Evolutionary conservation across 2,797 vertebrate species (phyloP).

Genomic region (Allobates femoralis): DNA sequence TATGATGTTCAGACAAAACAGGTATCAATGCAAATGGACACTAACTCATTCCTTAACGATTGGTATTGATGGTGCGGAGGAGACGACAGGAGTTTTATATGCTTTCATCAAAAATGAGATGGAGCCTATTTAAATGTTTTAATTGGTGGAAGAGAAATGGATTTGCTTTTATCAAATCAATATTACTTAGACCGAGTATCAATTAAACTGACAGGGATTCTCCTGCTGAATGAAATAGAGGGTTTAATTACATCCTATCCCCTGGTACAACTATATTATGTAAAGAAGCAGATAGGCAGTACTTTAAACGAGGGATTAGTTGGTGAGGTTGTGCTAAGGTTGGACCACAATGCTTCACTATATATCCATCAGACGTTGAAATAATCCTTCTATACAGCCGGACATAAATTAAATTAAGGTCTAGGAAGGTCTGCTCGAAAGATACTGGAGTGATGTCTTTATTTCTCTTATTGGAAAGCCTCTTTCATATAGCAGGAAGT

Average conservation of each 20-base stretch:
- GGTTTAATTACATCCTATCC: slow-evolving; percentile 77
- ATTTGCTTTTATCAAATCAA: slow-evolving; percentile 82
- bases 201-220: slow-evolving; percentile 76
- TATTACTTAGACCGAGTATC: slow-evolving; percentile 77
- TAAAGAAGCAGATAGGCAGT: slow-evolving; percentile 43
- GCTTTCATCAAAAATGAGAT: slow-evolving; percentile 71
- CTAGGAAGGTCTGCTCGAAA: slow-evolving; percentile 7
- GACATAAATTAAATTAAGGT: slow-evolving; percentile 46
- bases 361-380: slow-evolving; percentile 39
- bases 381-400: slow-evolving; percentile 23
- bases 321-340: slow-evolving; percentile 33
- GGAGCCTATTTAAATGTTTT: slow-evolving; percentile 76
- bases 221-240: slow-evolving; percentile 69
- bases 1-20: slow-evolving; percentile 66
- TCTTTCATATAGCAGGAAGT: slow-evolving; percentile 26
- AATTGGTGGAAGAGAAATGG: slow-evolving; percentile 76
- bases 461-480: slow-evolving; percentile 27
- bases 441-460: slow-evolving; percentile 18
- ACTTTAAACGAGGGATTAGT: slow-evolving; percentile 42
- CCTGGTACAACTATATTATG: slow-evolving; percentile 65
- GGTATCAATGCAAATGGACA: slow-evolving; percentile 68
- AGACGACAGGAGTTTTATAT: slow-evolving; percentile 67
- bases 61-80: slow-evolving; percentile 67
- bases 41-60: slow-evolving; percentile 75
- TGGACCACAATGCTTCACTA: slow-evolving; percentile 34